Base-by-base conservation (phyloP, 92 coral and sea anemone genomes). In the Diadumene lineata region DNA sequence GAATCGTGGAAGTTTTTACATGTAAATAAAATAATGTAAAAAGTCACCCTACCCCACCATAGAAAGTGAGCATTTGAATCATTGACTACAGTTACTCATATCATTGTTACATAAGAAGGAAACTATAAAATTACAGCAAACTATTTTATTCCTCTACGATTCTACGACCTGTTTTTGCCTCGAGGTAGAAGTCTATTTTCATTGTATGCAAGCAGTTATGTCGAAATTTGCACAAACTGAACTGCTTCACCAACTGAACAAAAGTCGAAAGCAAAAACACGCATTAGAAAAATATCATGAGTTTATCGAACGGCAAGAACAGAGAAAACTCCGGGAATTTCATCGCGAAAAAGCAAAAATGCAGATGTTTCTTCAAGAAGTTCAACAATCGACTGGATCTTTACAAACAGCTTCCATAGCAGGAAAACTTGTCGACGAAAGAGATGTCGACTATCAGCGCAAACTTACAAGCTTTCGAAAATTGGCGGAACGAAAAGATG, bases 341-440 rank as follows among this genome's bases (percentile, higher is more conserved):
- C 57, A 67, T 34, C 55, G 56, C 17, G 72, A 67, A 34, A 67
- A 67, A 22, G 21, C 24, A 0, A 67, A 67, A 46, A 9, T 48
- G 17, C 34, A 38, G 29, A 27, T 34, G 32, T 67, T 67, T 48
- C 72, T 67, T n/a, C 56, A 27, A 1, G 43, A 25, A 9, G 33
- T 67, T 34, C 72, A 22, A 1, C 15, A 34, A 22, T 30, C 72
- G 18, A 34, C 55, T 4, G 72, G 72, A 1, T 62, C 10, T 25
- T 30, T 27, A n/a, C 43, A 62, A 22, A 43, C 28, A 62, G 27
- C 68, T 0, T 7, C 43, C 8, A 15, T 62, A 62, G 43, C 68
- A 7, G 23, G 65, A 3, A 7, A 2, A 60, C 1, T 60, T 60
- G 1, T 22, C 2, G 31, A 60, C 31, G 31, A 22, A 21, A 27